Percentiles rank a stretch among this genome's conserved stretches.
These are phyloP conservation scores for Parnassius apollo DNA, from an alignment of 2,888 invertebrate genomes.

Conservation along the genomic window DNA sequence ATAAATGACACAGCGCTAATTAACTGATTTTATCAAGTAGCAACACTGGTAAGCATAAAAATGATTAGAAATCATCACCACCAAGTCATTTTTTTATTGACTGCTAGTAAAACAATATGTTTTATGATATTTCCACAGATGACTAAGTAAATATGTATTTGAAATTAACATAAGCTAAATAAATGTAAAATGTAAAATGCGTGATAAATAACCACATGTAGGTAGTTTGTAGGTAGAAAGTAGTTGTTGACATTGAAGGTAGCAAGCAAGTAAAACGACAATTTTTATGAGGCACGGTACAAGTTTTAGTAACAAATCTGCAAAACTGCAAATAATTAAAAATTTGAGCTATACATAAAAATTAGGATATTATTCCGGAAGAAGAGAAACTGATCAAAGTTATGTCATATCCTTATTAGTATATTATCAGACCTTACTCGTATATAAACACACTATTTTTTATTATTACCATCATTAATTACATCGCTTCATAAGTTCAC, in stretches of 20 bases:
- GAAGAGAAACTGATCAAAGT: too few relatives aligned
- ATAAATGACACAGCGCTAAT: not conserved
- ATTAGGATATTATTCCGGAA: too few relatives aligned
- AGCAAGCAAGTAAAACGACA: not conserved
- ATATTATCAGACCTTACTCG: too few relatives aligned
- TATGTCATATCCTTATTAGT: too few relatives aligned
- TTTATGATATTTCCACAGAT: not conserved
- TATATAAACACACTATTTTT: too few relatives aligned
- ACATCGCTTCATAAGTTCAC: too few relatives aligned
- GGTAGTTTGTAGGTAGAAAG: not conserved
- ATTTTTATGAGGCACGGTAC: not conserved
- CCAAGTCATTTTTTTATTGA: not conserved
- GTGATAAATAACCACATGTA: not conserved
- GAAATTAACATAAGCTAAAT: too few relatives aligned
- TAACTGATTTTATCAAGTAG: not conserved
- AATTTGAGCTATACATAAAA: too few relatives aligned
- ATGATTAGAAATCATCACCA: not conserved
- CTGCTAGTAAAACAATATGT: not conserved
- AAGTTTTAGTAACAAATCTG: slow-evolving; percentile 1
- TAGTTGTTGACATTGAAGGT: not conserved
- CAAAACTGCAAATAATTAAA: not conserved
- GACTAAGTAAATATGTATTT: not conserved
- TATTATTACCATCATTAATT: too few relatives aligned
- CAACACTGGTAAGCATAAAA: not conserved
- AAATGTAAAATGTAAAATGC: not conserved